Conservation (phyloP, 1,140 invertebrate genomes). For the Plutomurus gul region DNA sequence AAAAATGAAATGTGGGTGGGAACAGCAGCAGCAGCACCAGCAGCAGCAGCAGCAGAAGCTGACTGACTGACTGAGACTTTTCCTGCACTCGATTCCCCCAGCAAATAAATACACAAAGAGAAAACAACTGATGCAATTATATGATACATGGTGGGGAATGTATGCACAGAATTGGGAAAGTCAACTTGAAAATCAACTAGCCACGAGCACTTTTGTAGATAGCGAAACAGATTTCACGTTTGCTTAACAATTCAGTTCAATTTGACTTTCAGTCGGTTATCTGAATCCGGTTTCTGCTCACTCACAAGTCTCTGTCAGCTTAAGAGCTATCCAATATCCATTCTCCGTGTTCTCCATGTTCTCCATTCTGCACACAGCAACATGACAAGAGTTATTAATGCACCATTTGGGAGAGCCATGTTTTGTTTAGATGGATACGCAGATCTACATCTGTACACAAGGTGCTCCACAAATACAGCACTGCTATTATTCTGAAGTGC, state of each 20-base stretch:
- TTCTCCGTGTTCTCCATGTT: too few relatives aligned
- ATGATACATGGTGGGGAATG: too few relatives aligned
- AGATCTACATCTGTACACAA: neutral
- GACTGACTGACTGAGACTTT: neutral
- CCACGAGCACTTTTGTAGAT: neutral
- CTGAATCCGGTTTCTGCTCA: neutral
- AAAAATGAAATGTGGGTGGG: too few relatives aligned
- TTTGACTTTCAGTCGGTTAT: neutral
- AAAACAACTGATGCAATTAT: neutral
- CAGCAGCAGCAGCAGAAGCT: neutral
- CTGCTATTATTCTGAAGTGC: too few relatives aligned
- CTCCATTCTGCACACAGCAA: neutral
- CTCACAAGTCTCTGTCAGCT: neutral
- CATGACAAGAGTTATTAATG: slow-evolving; percentile 25
- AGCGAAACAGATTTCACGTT: neutral
- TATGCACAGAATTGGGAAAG: neutral
- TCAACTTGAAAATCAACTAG: slow-evolving; percentile 6
- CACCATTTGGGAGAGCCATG: neutral
- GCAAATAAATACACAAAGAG: neutral
- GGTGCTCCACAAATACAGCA: too few relatives aligned
- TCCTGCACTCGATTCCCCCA: neutral
- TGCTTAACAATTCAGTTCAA: too few relatives aligned
- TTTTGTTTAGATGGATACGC: slow-evolving; percentile 6
- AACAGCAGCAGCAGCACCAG: too few relatives aligned
- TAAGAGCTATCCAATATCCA: neutral